A percentile compares a stretch with the other conserved stretches of the same genome.
Evolutionary conservation across 2,113 vertebrate species (phyloP).

Genomic region (Budorcas taxicolor): DNA sequence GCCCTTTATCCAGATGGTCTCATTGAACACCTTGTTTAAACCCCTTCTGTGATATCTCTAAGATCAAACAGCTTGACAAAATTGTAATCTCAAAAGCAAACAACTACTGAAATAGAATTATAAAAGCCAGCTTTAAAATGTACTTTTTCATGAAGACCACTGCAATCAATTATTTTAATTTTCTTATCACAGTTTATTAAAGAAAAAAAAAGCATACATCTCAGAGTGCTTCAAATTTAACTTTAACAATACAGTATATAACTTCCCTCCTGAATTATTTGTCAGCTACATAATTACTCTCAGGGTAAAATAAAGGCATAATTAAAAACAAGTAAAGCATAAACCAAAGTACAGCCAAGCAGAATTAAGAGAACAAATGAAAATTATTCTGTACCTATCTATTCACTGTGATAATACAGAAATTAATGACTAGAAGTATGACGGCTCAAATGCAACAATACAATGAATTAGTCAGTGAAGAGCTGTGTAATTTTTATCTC

Average conservation of each 20-base stretch:
- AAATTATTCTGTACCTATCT: background rate
- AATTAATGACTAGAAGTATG: background rate
- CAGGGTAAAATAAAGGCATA: background rate
- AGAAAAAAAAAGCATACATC: background rate
- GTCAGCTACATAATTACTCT: background rate
- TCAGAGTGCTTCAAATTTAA: background rate
- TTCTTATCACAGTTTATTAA: background rate
- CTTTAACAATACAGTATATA: background rate
- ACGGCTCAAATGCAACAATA: background rate
- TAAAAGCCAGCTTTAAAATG: slow-evolving; percentile 23
- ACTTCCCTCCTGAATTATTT: background rate
- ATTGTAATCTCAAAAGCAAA: slow-evolving; percentile 7
- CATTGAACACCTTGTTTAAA: background rate
- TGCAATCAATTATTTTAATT: background rate
- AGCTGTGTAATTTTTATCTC: background rate
- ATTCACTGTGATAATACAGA: background rate
- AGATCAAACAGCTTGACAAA: background rate
- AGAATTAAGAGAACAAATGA: slow-evolving; percentile 2
- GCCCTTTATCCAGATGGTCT: background rate
- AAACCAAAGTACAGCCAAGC: background rate
- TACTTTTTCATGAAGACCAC: background rate
- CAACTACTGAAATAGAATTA: background rate
- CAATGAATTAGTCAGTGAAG: background rate
- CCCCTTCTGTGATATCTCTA: background rate
- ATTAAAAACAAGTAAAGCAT: background rate